Evolutionary conservation across 1,140 invertebrate species (phyloP), one percentile per base, ranked within the genome.

Genomic region (Drepana arcuata): DNA sequence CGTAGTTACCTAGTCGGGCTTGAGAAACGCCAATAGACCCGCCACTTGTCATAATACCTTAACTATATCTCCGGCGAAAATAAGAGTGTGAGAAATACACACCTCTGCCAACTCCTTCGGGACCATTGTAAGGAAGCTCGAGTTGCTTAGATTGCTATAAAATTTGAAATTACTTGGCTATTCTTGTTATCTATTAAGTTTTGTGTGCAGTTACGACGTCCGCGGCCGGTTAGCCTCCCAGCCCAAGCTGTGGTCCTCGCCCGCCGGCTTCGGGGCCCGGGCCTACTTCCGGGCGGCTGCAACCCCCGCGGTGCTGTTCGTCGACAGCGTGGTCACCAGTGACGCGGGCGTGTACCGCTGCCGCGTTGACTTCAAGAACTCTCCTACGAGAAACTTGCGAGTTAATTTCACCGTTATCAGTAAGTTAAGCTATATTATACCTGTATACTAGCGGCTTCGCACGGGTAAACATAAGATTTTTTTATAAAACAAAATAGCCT

Each of bases 381-480:
- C 93, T 1, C 93, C 93, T 0, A 95, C 93, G 1, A 87, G 92
- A 52, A 95, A 95, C 77, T 84, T 92, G 29, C 92, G 92, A 86
- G 90, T 95, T 70, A 94, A 94, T 72, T 89, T 96, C 42, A 94
- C 91, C 43, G 91, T 96, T 58, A 93, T 95, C 44, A 89, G 93
- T 95, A 83, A 92, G 91, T 89, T 43, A 16, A n/a, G n/a, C n/a
- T n/a, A n/a, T n/a, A n/a, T n/a, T n/a, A n/a, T n/a, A n/a, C n/a
- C n/a, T n/a, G n/a, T n/a, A n/a, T n/a, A n/a, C n/a, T n/a, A n/a
- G n/a, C n/a, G n/a, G n/a, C n/a, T n/a, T n/a, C n/a, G n/a, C n/a
- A n/a, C n/a, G n/a, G n/a, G n/a, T n/a, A n/a, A n/a, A n/a, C n/a
- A n/a, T n/a, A n/a, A n/a, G n/a, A n/a, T n/a, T n/a, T n/a, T n/a